Base-by-base conservation (phyloP, 53 echinoderm and acorn worm genomes). In the Pentamera pediparva region DNA sequence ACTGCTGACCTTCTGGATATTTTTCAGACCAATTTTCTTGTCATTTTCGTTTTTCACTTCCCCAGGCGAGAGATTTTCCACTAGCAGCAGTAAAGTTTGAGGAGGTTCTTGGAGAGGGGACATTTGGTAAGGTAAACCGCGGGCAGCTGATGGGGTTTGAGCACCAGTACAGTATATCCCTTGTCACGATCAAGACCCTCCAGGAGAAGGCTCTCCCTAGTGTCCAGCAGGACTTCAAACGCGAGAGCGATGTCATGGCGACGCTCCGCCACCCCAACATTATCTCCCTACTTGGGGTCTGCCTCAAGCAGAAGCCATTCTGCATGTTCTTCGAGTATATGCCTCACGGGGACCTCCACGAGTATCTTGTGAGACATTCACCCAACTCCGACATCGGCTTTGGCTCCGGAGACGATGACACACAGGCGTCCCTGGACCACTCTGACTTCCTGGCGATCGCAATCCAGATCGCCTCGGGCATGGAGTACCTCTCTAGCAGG, bases 321-420 rank as follows among this genome's bases (percentile, higher is more conserved):
- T 96, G 91, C 51, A 96, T 89, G 91, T 64, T 96, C 39, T 96
- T 96, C 81, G 96, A 96, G 81, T 96, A 76, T 70, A 75, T 96
- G 82, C 88, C 90, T 0, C 91, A 96, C 38, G 96, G 96, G 37
- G 96, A 96, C 76, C 75, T 96, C 51, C 96, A 91, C 47, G 96
- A 96, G 69, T 96, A 91, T 71, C 86, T 96, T 10, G 85, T 90
- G 43, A 51, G 91, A 15, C 98, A 98, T 70, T 98, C 98, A 22
- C 98, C 98, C 4, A 91, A 98, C 75, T 98, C 98, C 3, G 98
- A 98, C 54, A 60, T 98, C 2, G 98, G 98, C 32, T 94, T 94
- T 48, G 90, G 98, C 30, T 91, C 88, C 43, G 91, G 88, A 5
- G 98, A 98, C 54, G 91, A 98, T 28, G 98, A 98, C 50, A 98